A percentile compares a stretch with the other conserved stretches of the same genome.
These are phyloP conservation scores for Nothoprocta perdicaria DNA, from an alignment of 2,113 vertebrate species.

Conservation along the genomic window DNA sequence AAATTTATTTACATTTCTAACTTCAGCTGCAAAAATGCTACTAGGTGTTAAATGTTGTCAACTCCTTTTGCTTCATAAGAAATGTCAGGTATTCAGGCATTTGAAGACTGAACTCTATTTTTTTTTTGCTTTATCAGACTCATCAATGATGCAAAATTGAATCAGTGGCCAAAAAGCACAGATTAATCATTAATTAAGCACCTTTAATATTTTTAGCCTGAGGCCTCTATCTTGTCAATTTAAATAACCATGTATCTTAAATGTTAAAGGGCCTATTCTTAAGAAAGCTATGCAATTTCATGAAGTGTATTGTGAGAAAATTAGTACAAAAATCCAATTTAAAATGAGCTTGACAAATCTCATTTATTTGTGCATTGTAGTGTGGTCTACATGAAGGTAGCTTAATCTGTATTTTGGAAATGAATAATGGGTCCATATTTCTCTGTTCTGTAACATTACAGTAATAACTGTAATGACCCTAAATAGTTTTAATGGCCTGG, in stretches of 20 bases:
- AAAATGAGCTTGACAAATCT: conserved; percentile 8
- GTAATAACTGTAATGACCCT: conserved; percentile 23
- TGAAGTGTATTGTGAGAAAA: conserved; percentile 20
- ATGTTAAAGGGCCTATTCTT: not conserved
- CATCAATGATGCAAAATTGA: not conserved
- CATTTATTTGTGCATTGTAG: conserved; percentile 29
- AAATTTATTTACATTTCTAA: not conserved
- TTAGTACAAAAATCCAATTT: conserved; percentile 31
- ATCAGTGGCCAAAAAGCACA: not conserved
- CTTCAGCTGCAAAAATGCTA: not conserved
- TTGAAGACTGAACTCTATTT: not conserved
- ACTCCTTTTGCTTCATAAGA: not conserved
- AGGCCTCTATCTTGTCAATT: not conserved
- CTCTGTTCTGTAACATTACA: conserved; percentile 24
- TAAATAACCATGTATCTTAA: not conserved
- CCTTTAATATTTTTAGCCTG: not conserved
- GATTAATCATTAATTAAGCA: conserved; percentile 16
- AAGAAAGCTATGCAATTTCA: not conserved
- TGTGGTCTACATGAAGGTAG: conserved; percentile 3
- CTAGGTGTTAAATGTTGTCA: not conserved
- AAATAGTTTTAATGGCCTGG: conserved; percentile 4
- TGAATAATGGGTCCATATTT: conserved; percentile 52
- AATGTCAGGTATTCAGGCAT: not conserved
- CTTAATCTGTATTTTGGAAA: conserved; percentile 53
- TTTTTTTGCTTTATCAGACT: not conserved